Evolutionary conservation across 2,113 vertebrate species (phyloP).

Genomic region (Eira barbara): DNA sequence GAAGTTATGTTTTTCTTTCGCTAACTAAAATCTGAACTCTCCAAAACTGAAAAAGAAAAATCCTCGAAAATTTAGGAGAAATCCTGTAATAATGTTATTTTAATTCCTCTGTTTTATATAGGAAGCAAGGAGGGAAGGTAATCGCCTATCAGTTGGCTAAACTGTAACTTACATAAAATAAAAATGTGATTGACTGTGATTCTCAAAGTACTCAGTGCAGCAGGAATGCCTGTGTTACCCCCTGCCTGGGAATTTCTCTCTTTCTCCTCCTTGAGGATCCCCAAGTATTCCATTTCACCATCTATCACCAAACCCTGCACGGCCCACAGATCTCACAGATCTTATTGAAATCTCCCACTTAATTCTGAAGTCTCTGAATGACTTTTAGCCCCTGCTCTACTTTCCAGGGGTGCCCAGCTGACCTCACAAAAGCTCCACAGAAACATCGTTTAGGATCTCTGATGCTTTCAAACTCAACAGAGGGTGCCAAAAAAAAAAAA

Average conservation of each 20-base stretch:
- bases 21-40: slow-evolving; percentile 62
- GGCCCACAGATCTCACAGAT: slow-evolving; percentile 49
- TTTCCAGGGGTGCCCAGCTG: slow-evolving; percentile 65
- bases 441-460: slow-evolving; percentile 50
- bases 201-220: slow-evolving; percentile 54
- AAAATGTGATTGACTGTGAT: slow-evolving; percentile 38
- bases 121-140: not conserved
- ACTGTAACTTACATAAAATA: slow-evolving; percentile 47
- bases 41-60: slow-evolving; percentile 47
- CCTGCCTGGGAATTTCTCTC: slow-evolving; percentile 56
- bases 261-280: slow-evolving; percentile 57
- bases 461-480: slow-evolving; percentile 68
- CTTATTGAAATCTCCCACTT: slow-evolving; percentile 65
- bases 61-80: slow-evolving; percentile 59
- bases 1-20: slow-evolving; percentile 44
- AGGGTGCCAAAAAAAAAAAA: slow-evolving; percentile 51
- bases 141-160: slow-evolving; percentile 38
- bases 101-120: slow-evolving; percentile 41
- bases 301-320: slow-evolving; percentile 54
- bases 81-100: slow-evolving; percentile 61
- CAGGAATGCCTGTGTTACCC: slow-evolving; percentile 57
- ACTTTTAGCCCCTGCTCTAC: slow-evolving; percentile 60
- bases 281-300: slow-evolving; percentile 63
- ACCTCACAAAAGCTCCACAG: slow-evolving; percentile 53
- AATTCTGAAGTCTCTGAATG: slow-evolving; percentile 62